phyloP scores from a whole-genome alignment of 2,113 vertebrate genomes.

The Agapornis roseicollis region DNA sequence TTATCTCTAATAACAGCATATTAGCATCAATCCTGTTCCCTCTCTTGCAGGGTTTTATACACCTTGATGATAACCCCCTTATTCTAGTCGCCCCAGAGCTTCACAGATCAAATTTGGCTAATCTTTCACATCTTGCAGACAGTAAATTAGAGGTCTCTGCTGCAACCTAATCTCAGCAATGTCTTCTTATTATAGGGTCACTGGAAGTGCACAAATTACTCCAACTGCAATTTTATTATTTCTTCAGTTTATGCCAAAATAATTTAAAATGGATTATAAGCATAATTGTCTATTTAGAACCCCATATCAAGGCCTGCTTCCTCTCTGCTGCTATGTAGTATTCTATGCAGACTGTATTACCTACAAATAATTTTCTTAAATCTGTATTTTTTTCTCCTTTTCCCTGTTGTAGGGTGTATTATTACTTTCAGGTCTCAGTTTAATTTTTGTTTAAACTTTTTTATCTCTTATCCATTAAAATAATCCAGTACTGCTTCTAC shows the following conservation, averaged over 20 bases:
- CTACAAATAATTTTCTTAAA: neutral
- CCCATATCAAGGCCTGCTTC: neutral
- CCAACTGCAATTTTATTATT: constrained; percentile 23
- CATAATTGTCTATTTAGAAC: neutral
- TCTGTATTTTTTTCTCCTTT: neutral
- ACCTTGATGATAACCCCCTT: neutral
- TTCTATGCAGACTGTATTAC: neutral
- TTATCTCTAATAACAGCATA: neutral
- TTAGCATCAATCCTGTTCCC: neutral
- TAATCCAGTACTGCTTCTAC: neutral
- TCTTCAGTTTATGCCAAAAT: neutral
- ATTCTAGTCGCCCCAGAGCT: neutral
- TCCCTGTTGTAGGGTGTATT: neutral
- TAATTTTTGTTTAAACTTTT: neutral
- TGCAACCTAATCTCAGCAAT: neutral
- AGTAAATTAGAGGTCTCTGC: neutral
- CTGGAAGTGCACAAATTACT: neutral
- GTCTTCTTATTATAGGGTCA: constrained; percentile 25
- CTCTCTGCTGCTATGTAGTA: neutral
- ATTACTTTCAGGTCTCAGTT: neutral
- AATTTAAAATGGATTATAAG: neutral
- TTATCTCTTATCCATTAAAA: neutral
- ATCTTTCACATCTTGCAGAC: constrained; percentile 24
- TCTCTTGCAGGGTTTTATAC: neutral
- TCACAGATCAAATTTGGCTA: constrained; percentile 2